phyloP scores from a whole-genome alignment of 2,888 invertebrate species.

The Hemistola chrysoprasaria region DNA sequence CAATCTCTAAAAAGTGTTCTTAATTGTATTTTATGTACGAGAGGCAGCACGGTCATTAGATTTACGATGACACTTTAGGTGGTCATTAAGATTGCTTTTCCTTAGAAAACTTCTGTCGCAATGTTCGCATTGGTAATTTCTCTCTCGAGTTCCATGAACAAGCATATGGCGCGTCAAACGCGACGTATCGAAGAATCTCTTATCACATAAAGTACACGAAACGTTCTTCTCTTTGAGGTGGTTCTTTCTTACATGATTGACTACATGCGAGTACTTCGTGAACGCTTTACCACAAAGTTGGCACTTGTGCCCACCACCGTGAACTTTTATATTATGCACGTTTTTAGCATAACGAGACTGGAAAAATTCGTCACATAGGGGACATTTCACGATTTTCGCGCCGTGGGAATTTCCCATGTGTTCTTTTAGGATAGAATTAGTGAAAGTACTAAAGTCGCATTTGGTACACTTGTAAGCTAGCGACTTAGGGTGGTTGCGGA shows the following conservation, averaged over 20 bases:
- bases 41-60: no score
- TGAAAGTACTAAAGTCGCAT: conserved; percentile 3
- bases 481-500: conserved; percentile 4
- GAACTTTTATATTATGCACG: conserved; percentile 42
- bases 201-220: not conserved
- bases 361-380: no score
- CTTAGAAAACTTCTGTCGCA: conserved; percentile 75
- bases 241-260: no score
- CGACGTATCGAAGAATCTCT: not conserved
- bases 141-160: conserved; percentile 57
- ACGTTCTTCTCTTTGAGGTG: not conserved
- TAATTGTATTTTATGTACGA: no score
- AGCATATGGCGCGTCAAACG: conserved; percentile 38
- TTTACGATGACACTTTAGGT: conserved; percentile 16
- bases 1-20: no score
- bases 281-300: no score
- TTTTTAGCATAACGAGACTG: no score
- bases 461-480: conserved; percentile 11
- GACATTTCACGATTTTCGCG: no score
- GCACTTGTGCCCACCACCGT: not conserved
- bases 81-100: conserved; percentile 69
- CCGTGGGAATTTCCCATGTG: no score
- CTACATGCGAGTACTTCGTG: no score
- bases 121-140: conserved; percentile 70
- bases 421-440: no score